Conservation (phyloP, 1,140 invertebrate genomes). For the Hypsibius dujardini region DNA sequence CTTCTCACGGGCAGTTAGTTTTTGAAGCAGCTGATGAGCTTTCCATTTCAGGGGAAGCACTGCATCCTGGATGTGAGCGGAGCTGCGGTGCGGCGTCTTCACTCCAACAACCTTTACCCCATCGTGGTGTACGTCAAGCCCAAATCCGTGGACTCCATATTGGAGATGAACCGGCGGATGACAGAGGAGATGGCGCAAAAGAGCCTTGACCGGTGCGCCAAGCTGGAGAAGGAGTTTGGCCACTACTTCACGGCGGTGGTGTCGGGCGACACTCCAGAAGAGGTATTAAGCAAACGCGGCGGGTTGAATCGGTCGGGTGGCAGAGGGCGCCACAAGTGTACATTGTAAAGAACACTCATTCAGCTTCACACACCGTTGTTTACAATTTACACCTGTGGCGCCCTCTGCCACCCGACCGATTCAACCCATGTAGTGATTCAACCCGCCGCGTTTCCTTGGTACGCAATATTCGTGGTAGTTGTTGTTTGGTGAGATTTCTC, state of each 20-base stretch:
- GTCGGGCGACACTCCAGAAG: slow-evolving; percentile 88
- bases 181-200: slow-evolving; percentile 94
- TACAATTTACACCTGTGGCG: no score
- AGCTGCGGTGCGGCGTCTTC: slow-evolving; percentile 93
- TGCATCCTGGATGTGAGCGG: slow-evolving; percentile 99
- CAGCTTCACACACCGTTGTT: no score
- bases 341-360: no score
- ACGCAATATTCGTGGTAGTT: no score
- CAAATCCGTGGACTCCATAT: slow-evolving; percentile 83
- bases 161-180: slow-evolving; percentile 98
- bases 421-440: no score
- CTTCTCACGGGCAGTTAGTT: no score
- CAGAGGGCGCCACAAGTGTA: no score
- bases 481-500: no score
- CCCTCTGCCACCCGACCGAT: no score
- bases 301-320: no score
- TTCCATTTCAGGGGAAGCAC: slow-evolving; percentile 63
- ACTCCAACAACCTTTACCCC: slow-evolving; percentile 87
- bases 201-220: slow-evolving; percentile 78
- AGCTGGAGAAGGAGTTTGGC: slow-evolving; percentile 95
- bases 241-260: slow-evolving; percentile 96
- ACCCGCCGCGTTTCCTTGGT: no score
- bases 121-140: slow-evolving; percentile 98
- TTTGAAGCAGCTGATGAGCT: no score
- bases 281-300: slow-evolving; percentile 41